These are phyloP conservation scores for Henricia sp. DNA, from an alignment of 53 echinoderm and acorn worm species.

Conservation along the genomic window DNA sequence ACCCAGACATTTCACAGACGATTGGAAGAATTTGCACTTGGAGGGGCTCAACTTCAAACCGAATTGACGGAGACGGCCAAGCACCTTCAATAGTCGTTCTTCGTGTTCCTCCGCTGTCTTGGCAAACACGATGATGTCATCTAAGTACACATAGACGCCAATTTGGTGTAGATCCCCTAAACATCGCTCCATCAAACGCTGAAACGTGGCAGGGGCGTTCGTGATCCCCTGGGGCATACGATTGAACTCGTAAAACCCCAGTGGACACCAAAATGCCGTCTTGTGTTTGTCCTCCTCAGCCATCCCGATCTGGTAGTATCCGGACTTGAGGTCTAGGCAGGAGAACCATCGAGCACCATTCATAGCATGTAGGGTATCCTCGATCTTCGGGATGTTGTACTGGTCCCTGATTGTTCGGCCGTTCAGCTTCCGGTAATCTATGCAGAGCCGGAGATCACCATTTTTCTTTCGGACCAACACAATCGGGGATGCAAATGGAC, in stretches of 20 bases:
- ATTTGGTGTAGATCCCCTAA: conserved; percentile 44
- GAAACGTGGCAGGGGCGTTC: conserved; percentile 70
- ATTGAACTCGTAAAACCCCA: conserved; percentile 56
- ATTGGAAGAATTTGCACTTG: conserved; percentile 52
- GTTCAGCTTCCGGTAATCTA: conserved; percentile 69
- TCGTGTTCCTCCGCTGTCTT: conserved; percentile 50
- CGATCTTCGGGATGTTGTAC: conserved; percentile 66
- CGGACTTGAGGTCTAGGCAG: conserved; percentile 61
- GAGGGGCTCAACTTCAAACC: conserved; percentile 73
- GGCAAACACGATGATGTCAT: conserved; percentile 41
- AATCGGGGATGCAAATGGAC: conserved; percentile 66
- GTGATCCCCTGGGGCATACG: conserved; percentile 29
- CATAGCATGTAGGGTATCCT: conserved; percentile 64
- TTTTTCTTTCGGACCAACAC: conserved; percentile 74
- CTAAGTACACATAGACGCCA: conserved; percentile 59
- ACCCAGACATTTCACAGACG: conserved; percentile 65
- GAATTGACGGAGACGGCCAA: conserved; percentile 44
- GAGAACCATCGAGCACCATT: conserved; percentile 63
- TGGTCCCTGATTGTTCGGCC: conserved; percentile 60
- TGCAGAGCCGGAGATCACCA: conserved; percentile 53
- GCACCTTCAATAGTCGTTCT: conserved; percentile 32
- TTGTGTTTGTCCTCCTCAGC: conserved; percentile 55
- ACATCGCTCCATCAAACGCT: conserved; percentile 66
- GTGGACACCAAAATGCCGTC: conserved; percentile 58
- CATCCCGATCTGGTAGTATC: conserved; percentile 63